Percentiles rank a stretch among this genome's conserved stretches.
Evolutionary conservation across 1,140 invertebrate genomes (phyloP).

Genomic region (Acromyrmex charruanus): DNA sequence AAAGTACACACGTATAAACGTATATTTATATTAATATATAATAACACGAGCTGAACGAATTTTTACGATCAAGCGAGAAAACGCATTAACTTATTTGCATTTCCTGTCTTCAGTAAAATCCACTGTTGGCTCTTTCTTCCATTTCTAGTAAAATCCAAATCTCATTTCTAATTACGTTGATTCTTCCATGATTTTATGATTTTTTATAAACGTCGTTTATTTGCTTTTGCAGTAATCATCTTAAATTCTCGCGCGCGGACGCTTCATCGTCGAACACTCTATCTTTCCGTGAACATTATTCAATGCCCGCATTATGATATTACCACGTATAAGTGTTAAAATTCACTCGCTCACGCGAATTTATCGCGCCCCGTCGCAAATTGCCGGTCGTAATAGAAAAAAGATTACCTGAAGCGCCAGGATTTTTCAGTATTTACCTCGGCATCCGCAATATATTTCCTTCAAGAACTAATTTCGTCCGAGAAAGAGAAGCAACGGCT

Average conservation of each 20-base stretch:
- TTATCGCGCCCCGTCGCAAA: conserved; percentile 56
- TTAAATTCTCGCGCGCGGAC: background rate
- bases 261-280: conserved; percentile 45
- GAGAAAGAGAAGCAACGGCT: conserved; percentile 33
- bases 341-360: conserved; percentile 54
- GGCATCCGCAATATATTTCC: conserved; percentile 64
- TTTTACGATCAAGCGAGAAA: conserved; percentile 32
- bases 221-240: conserved; percentile 10
- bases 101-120: conserved; percentile 18
- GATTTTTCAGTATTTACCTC: conserved; percentile 64
- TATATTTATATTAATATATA: conserved; percentile 31
- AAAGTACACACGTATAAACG: background rate
- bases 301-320: conserved; percentile 58
- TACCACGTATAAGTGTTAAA: conserved; percentile 60
- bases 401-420: conserved; percentile 49
- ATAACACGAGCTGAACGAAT: conserved; percentile 31
- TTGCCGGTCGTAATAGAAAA: conserved; percentile 62
- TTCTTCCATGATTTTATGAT: background rate
- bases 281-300: conserved; percentile 54
- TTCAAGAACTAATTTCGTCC: conserved; percentile 62
- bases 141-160: conserved; percentile 31
- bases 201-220: conserved; percentile 13
- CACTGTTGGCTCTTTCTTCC: background rate
- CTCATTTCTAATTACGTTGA: conserved; percentile 18
- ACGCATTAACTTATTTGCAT: background rate